A percentile compares a stretch with the other conserved stretches of the same genome.
Conservation (phyloP, 2,888 invertebrate genomes). For the Dioctria linearis region DNA sequence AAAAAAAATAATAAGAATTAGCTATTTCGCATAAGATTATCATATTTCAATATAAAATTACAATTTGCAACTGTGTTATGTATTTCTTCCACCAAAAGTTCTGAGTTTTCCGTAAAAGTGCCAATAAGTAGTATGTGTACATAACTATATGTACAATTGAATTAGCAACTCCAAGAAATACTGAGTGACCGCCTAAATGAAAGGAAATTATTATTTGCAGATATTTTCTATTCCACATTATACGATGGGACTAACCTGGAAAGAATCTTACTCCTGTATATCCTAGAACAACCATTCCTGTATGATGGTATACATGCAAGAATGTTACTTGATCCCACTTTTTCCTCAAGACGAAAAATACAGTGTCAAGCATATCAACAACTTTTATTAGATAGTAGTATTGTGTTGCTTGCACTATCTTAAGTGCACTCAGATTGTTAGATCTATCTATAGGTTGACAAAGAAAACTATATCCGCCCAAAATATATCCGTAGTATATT, state of each 20-base stretch:
- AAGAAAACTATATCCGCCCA: background rate
- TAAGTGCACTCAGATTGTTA: background rate
- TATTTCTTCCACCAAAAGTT: constrained; percentile 86
- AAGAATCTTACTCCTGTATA: constrained; percentile 86
- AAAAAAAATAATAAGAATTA: background rate
- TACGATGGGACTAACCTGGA: constrained; percentile 73
- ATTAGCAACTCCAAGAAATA: constrained; percentile 79
- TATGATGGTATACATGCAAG: constrained; percentile 91
- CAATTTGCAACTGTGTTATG: constrained; percentile 83
- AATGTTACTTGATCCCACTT: constrained; percentile 91
- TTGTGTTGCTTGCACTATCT: background rate
- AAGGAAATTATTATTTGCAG: background rate
- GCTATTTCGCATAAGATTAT: background rate
- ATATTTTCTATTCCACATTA: background rate
- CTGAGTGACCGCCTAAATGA: constrained; percentile 74
- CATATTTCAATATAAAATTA: background rate
- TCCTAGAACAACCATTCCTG: constrained; percentile 82
- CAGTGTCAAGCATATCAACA: constrained; percentile 83
- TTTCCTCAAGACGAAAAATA: constrained; percentile 92
- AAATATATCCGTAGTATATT: background rate
- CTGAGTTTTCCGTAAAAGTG: constrained; percentile 78
- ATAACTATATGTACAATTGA: constrained; percentile 83
- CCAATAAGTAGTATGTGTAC: constrained; percentile 84
- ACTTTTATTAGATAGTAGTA: constrained; percentile 83
- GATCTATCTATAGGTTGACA: background rate